Percentiles rank a stretch among this genome's conserved stretches.
phyloP scores from a whole-genome alignment of 2,888 invertebrate genomes.

The Zaprionus obscuricornis region DNA sequence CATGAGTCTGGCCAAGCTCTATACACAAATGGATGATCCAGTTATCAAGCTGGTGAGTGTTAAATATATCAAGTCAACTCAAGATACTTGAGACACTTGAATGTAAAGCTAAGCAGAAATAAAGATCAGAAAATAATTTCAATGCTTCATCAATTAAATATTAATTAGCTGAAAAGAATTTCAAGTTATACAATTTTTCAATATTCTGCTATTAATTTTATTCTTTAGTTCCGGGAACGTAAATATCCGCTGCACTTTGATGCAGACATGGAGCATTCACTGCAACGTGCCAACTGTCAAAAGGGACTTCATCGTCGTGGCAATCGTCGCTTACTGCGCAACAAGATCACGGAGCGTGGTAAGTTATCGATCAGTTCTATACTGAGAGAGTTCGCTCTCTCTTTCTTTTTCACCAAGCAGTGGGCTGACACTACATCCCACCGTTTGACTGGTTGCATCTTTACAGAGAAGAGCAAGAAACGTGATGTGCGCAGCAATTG shows the following conservation, averaged over 20 bases:
- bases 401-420: no score
- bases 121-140: no score
- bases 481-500: conserved; percentile 83
- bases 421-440: conserved; percentile 46
- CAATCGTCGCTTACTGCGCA: conserved; percentile 81
- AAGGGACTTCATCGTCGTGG: conserved; percentile 81
- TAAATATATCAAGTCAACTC: no score
- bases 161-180: no score
- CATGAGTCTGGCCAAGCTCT: conserved; percentile 81
- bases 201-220: background rate
- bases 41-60: conserved; percentile 82
- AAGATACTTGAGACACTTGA: no score
- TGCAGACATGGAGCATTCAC: conserved; percentile 81
- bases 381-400: no score
- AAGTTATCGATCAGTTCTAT: conserved; percentile 37
- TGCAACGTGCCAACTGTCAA: conserved; percentile 83
- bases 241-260: conserved; percentile 83
- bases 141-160: no score
- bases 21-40: conserved; percentile 84
- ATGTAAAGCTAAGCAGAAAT: no score
- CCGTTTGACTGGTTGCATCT: conserved; percentile 1
- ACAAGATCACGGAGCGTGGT: conserved; percentile 82
- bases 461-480: conserved; percentile 83
- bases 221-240: conserved; percentile 81
- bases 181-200: no score